Percentiles rank a stretch among this genome's conserved stretches.
Evolutionary conservation across 1,140 invertebrate species (phyloP).

Genomic region (Pachyrhynchus sulphureomaculatus): DNA sequence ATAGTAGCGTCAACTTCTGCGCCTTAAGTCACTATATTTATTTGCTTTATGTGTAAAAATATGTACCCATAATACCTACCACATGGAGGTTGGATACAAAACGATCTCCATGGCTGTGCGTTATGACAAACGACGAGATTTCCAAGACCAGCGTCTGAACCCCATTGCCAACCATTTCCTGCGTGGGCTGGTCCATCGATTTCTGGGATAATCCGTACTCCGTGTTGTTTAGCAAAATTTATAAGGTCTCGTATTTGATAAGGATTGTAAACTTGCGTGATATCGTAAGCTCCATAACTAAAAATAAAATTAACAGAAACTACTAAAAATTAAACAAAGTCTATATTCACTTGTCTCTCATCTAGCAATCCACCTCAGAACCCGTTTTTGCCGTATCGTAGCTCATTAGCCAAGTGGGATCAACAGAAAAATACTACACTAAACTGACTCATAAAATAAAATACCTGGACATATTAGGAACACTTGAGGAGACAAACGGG

Average conservation of each 20-base stretch:
- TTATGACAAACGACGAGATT: conserved; percentile 74
- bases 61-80: too few relatives aligned
- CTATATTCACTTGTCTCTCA: too few relatives aligned
- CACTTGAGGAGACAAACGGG: conserved; percentile 69
- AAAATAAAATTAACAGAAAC: too few relatives aligned
- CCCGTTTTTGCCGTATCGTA: too few relatives aligned
- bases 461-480: conserved; percentile 73
- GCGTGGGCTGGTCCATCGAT: conserved; percentile 85
- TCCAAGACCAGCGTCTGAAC: conserved; percentile 64
- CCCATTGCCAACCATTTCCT: conserved; percentile 82
- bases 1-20: too few relatives aligned
- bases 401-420: too few relatives aligned
- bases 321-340: too few relatives aligned
- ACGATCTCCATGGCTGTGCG: conserved; percentile 68
- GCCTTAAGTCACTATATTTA: too few relatives aligned
- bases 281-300: conserved; percentile 69
- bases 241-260: conserved; percentile 70
- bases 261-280: conserved; percentile 67
- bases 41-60: too few relatives aligned
- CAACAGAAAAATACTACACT: too few relatives aligned
- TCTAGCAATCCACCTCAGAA: too few relatives aligned
- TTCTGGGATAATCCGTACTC: conserved; percentile 76
- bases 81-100: conserved; percentile 81
- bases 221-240: conserved; percentile 69
- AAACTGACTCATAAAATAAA: too few relatives aligned